These are phyloP conservation scores for Neoarius graeffei DNA, from an alignment of 2,113 vertebrate genomes.

Conservation along the genomic window DNA sequence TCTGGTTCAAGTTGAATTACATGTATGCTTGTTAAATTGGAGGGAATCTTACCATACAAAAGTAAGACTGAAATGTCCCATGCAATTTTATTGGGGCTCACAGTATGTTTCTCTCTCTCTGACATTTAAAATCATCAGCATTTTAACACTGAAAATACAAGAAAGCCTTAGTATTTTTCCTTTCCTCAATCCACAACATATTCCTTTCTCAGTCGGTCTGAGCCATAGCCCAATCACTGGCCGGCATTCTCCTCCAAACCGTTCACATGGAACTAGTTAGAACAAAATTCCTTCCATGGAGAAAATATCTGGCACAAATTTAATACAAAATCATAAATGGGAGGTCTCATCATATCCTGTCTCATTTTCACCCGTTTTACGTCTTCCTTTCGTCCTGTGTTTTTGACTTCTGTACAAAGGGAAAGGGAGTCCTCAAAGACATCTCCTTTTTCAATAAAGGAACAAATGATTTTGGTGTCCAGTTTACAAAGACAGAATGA, in stretches of 20 bases:
- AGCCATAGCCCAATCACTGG: slow-evolving; percentile 66
- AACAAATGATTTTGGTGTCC: slow-evolving; percentile 42
- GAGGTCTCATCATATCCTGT: slow-evolving; percentile 77
- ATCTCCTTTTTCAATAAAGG: slow-evolving; percentile 29
- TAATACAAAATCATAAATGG: slow-evolving; percentile 77
- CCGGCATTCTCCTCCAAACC: slow-evolving; percentile 72
- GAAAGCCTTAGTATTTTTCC: slow-evolving; percentile 49
- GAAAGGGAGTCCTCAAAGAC: slow-evolving; percentile 29
- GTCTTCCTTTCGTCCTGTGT: slow-evolving; percentile 60
- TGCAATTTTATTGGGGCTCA: not conserved
- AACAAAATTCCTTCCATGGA: slow-evolving; percentile 79
- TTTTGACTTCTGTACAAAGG: slow-evolving; percentile 35
- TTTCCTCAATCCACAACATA: slow-evolving; percentile 62
- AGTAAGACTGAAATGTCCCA: not conserved
- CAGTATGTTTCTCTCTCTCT: slow-evolving; percentile 14
- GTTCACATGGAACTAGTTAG: slow-evolving; percentile 82
- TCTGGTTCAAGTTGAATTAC: slow-evolving; percentile 10
- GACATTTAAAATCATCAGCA: slow-evolving; percentile 23
- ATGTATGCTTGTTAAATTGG: not conserved
- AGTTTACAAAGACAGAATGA: slow-evolving; percentile 21
- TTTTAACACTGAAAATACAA: slow-evolving; percentile 9
- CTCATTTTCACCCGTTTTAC: slow-evolving; percentile 68
- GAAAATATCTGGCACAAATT: slow-evolving; percentile 76
- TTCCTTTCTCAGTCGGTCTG: slow-evolving; percentile 64
- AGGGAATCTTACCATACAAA: not conserved